Evolutionary conservation across 2,888 invertebrate genomes (phyloP).

Genomic region (Flexamia atlantica): DNA sequence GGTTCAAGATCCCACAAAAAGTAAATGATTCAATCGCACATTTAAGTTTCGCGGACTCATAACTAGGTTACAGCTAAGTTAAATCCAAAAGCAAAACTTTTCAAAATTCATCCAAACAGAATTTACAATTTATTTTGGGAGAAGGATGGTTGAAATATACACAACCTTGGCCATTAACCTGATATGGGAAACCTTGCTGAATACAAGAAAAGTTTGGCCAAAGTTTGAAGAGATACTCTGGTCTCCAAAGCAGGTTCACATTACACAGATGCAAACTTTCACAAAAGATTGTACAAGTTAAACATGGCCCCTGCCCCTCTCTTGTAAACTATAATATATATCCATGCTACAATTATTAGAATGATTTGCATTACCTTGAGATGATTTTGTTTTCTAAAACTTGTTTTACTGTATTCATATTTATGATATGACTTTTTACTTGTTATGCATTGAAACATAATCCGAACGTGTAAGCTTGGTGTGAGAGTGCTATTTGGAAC

Average conservation of each 20-base stretch:
- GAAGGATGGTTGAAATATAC: constrained; percentile 5
- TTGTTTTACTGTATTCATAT: too few relatives aligned
- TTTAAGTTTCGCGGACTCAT: too few relatives aligned
- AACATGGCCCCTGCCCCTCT: background rate
- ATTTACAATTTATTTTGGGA: background rate
- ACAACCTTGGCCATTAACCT: constrained; percentile 3
- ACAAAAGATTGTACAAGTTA: background rate
- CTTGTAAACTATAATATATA: background rate
- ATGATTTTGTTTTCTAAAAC: too few relatives aligned
- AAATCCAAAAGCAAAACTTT: background rate
- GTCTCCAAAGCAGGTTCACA: constrained; percentile 29
- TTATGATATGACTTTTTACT: too few relatives aligned
- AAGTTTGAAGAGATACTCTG: constrained; percentile 31
- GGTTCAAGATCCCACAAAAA: too few relatives aligned
- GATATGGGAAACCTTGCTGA: constrained; percentile 17
- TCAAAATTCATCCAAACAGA: background rate
- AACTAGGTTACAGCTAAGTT: too few relatives aligned
- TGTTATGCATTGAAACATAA: too few relatives aligned
- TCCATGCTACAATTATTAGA: too few relatives aligned
- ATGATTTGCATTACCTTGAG: too few relatives aligned
- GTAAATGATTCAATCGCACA: too few relatives aligned
- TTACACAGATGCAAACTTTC: constrained; percentile 26
- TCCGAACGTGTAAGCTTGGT: too few relatives aligned
- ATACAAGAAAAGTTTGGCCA: constrained; percentile 29
- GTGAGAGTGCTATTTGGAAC: too few relatives aligned